These are phyloP conservation scores for Hypotaenidia philippensis DNA, from an alignment of 2,797 vertebrate genomes.

Conservation along the genomic window DNA sequence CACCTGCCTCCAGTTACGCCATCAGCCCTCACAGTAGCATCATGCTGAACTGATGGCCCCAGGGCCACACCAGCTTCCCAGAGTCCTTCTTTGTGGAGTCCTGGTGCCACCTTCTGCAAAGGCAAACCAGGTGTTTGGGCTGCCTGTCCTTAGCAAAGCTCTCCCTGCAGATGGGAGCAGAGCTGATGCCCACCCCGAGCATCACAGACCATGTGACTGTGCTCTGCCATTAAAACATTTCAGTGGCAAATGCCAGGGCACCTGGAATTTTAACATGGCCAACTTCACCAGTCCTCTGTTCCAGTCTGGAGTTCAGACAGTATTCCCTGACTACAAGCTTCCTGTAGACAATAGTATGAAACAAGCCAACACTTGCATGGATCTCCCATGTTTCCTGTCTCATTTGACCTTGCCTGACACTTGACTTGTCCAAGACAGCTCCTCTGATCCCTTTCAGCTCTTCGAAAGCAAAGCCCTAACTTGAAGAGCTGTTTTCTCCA, in stretches of 20 bases:
- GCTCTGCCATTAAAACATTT: neutral
- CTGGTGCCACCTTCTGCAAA: neutral
- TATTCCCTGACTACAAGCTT: neutral
- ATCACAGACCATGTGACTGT: rapidly evolving
- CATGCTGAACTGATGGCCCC: neutral
- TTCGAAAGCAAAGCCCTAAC: neutral
- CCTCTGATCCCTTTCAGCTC: neutral
- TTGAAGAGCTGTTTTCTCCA: neutral
- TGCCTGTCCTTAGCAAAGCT: neutral
- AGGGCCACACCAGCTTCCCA: neutral
- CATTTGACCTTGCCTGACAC: neutral
- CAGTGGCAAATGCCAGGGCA: neutral
- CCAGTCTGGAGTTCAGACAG: rapidly evolving
- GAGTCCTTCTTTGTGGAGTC: neutral
- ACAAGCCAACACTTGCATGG: neutral
- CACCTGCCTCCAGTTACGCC: neutral
- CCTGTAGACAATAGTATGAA: neutral
- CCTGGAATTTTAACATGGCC: neutral
- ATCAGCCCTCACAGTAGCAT: neutral
- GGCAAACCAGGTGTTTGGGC: neutral
- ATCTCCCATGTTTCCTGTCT: neutral
- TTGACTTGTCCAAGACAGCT: neutral
- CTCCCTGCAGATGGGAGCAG: rapidly evolving
- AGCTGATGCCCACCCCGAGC: rapidly evolving
- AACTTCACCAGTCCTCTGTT: neutral